phyloP scores from a whole-genome alignment of 2,888 invertebrate species.

The Papilio demoleus region DNA sequence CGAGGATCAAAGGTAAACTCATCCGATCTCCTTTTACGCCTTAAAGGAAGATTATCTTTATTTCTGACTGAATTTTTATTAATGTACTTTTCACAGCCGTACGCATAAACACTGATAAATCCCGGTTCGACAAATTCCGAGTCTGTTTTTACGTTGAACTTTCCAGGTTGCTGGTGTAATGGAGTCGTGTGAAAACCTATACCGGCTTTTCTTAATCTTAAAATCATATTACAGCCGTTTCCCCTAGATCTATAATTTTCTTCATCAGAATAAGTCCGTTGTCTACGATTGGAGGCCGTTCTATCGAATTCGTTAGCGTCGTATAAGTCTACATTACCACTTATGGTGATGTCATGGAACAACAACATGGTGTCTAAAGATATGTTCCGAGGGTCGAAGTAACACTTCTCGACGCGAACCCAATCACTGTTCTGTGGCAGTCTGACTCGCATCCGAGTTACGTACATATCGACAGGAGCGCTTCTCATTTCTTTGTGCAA shows the following conservation, averaged over 20 bases:
- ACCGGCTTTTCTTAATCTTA: conserved; percentile 89
- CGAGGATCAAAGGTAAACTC: conserved; percentile 72
- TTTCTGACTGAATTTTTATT: conserved; percentile 72
- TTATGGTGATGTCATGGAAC: conserved; percentile 91
- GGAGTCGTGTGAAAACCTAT: conserved; percentile 91
- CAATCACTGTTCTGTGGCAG: conserved; percentile 86
- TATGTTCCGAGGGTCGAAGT: conserved; percentile 88
- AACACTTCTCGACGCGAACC: conserved; percentile 90
- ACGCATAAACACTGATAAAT: conserved; percentile 93
- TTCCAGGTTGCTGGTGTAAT: conserved; percentile 86
- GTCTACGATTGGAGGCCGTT: conserved; percentile 58
- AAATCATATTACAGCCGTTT: conserved; percentile 90
- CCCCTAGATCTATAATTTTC: conserved; percentile 68
- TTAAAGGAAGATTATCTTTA: conserved; percentile 69
- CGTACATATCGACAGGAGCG: conserved; percentile 87
- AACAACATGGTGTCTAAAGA: conserved; percentile 90
- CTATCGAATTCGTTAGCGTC: conserved; percentile 73
- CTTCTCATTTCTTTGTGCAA: conserved; percentile 85
- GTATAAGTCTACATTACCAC: conserved; percentile 88
- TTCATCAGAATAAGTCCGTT: conserved; percentile 73
- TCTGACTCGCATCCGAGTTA: conserved; percentile 87
- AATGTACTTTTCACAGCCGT: conserved; percentile 88
- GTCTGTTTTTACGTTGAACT: conserved; percentile 90
- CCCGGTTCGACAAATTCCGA: conserved; percentile 93
- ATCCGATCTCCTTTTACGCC: conserved; percentile 67